Evolutionary conservation across 2,888 invertebrate species (phyloP), one percentile per base, ranked within the genome.

Genomic region (Disparrhopalites patrizii): DNA sequence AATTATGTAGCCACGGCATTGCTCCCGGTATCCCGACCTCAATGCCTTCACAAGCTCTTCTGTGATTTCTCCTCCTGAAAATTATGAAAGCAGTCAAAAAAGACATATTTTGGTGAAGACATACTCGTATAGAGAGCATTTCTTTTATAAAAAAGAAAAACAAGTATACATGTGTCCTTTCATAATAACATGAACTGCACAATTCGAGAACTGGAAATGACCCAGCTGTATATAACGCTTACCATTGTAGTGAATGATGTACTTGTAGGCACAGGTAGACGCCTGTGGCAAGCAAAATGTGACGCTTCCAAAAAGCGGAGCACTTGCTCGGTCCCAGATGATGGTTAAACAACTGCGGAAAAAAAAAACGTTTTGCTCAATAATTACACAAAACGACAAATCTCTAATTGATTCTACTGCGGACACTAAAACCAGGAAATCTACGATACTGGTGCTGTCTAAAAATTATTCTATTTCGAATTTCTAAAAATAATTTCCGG

Each of bases 1-100:
- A 27, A 75, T 68, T 13, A 75, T 67, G 62, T 75, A 75, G 8
- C 64, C 66, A n/a, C 70, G 69, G 63, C 75, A 75, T 56, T 72
- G 68, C 33, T 68, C 38, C 30, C 61, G 31, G 40, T 72, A 71
- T 10, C 70, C 71, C 38, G 70, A 71, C 54, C 57, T 70, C 50
- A 75, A 38, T 3, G 70, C 66, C 27, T 33, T 65, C 25, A 40
- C 54, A 38, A 67, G 4, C 15, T 30, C 47, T 10, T 61, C 62
- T 1, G 65, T 68, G 10, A 71, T 56, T 36, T 73, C 73, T 54
- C 63, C 68, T 23, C 62, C 66, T 56, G 38, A n/a, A n/a, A n/a
- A n/a, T n/a, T 50, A n/a, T 54, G 30, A n/a, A 31, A 23, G 20
- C 25, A n/a, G n/a, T 40, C 33, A 36, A 56, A 56, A 56, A 56